Conservation (phyloP, 2,113 vertebrate species). For the Ameiurus melas region DNA sequence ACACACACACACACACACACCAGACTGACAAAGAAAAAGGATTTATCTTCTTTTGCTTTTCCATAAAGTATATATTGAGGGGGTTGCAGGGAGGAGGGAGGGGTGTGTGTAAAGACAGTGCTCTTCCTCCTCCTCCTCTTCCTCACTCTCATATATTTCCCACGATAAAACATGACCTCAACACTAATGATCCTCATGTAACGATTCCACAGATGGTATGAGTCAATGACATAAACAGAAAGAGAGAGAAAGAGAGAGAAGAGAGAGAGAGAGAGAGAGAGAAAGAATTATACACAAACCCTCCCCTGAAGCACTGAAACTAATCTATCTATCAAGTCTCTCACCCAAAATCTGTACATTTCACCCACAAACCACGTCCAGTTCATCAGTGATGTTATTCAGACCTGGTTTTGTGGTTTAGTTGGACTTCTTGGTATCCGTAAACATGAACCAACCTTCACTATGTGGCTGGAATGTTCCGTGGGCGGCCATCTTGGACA, state of each 20-base stretch:
- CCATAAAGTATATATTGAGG: neutral
- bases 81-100: neutral
- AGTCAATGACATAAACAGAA: conserved; percentile 17
- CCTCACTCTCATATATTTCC: conserved; percentile 8
- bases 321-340: neutral
- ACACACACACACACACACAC: conserved; percentile 15
- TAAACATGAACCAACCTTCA: too few relatives aligned
- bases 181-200: conserved; percentile 18
- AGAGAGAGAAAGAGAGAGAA: conserved; percentile 1
- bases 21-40: neutral
- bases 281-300: neutral
- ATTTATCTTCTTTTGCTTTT: neutral
- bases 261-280: conserved; percentile 10
- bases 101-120: neutral
- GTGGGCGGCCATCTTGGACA: conserved; percentile 5
- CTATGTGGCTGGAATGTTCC: neutral
- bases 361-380: neutral
- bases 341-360: neutral
- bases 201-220: conserved; percentile 27
- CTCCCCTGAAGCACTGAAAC: neutral
- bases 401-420: neutral
- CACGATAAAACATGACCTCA: conserved; percentile 29
- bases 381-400: neutral
- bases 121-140: conserved; percentile 11
- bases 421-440: neutral